Conservation (phyloP, 1,140 invertebrate genomes). For the Meloidogyne chitwoodi region DNA sequence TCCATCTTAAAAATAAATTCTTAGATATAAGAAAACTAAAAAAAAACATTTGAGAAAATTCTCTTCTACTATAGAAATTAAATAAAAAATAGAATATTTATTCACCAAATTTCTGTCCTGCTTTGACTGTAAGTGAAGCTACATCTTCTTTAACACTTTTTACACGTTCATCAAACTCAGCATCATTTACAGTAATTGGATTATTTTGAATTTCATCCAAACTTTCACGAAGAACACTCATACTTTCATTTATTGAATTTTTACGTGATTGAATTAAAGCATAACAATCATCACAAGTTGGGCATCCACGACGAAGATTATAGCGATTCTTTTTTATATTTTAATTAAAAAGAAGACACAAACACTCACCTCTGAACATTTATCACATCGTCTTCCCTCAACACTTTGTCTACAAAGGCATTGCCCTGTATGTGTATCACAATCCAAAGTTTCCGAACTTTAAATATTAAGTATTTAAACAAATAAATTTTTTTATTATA, state of each 20-base stretch:
- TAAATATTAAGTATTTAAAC: not conserved
- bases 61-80: no score
- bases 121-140: slow-evolving; percentile 38
- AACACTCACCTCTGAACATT: slow-evolving; percentile 68
- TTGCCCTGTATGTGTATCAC: slow-evolving; percentile 64
- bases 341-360: slow-evolving; percentile 21
- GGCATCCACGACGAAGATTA: slow-evolving; percentile 45
- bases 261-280: slow-evolving; percentile 53
- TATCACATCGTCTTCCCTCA: slow-evolving; percentile 85
- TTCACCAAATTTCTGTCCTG: slow-evolving; percentile 48
- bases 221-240: slow-evolving; percentile 43
- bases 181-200: slow-evolving; percentile 48
- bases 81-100: not conserved
- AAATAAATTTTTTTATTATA: not conserved
- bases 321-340: slow-evolving; percentile 12
- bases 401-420: slow-evolving; percentile 90
- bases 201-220: slow-evolving; percentile 59
- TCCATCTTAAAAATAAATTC: slow-evolving; percentile 33
- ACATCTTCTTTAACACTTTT: slow-evolving; percentile 44
- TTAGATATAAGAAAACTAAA: no score
- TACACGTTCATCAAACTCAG: slow-evolving; percentile 49
- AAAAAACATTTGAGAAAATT: no score
- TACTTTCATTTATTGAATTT: slow-evolving; percentile 42
- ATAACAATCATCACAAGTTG: slow-evolving; percentile 58
- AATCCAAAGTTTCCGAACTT: slow-evolving; percentile 49